Evolutionary conservation across 2,888 invertebrate genomes (phyloP).

Genomic region (Agrotis puta): DNA sequence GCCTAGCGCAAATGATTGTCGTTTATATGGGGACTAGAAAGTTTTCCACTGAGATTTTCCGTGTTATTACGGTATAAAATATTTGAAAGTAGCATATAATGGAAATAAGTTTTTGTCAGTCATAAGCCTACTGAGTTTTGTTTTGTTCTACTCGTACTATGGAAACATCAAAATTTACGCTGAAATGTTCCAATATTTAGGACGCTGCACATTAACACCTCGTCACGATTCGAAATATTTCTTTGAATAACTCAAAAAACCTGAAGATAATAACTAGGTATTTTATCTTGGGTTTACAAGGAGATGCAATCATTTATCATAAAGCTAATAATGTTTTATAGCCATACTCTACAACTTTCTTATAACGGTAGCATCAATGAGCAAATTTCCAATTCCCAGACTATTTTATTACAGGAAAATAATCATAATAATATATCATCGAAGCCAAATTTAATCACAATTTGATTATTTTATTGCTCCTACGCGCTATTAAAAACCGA

Average conservation of each 20-base stretch:
- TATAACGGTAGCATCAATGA: conserved; percentile 24
- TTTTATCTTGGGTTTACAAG: neutral
- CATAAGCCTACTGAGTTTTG: neutral
- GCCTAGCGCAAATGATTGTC: conserved; percentile 49
- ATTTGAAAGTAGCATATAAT: neutral
- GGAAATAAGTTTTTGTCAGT: neutral
- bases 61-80: neutral
- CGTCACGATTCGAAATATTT: neutral
- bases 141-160: neutral
- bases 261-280: neutral
- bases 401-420: conserved; percentile 26
- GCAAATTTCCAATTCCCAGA: conserved; percentile 36
- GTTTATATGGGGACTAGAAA: conserved; percentile 21
- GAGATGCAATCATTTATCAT: conserved; percentile 13
- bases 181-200: neutral
- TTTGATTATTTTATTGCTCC: conserved; percentile 44
- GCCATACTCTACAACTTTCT: neutral
- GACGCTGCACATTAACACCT: neutral
- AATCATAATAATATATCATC: conserved; percentile 46
- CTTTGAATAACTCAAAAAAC: neutral
- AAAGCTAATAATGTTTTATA: conserved; percentile 30
- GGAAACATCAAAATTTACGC: neutral
- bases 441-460: conserved; percentile 32
- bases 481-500: conserved; percentile 28
- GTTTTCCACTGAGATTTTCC: conserved; percentile 7